Evolutionary conservation across 2,113 vertebrate genomes (phyloP).

Genomic region (Ahaetulla prasina): DNA sequence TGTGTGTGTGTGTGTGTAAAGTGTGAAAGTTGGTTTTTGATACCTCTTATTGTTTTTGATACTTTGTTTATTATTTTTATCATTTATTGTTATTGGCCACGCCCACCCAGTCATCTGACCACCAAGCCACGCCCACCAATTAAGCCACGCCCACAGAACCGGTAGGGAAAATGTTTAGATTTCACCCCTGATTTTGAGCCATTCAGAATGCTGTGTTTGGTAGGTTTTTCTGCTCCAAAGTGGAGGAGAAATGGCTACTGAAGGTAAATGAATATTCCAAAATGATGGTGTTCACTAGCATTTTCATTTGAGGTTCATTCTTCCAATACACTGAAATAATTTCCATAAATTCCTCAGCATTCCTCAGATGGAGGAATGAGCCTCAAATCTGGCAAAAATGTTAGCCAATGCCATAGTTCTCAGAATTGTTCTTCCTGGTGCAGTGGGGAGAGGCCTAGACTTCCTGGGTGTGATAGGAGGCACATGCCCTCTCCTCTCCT

Average conservation of each 20-base stretch:
- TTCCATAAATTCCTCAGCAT: background rate
- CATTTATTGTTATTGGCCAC: too few relatives aligned
- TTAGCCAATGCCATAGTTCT: background rate
- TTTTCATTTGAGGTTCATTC: background rate
- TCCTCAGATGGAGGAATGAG: background rate
- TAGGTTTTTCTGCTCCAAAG: background rate
- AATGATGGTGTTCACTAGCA: background rate
- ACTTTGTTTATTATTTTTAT: too few relatives aligned
- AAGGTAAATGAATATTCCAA: background rate
- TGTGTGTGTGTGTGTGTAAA: too few relatives aligned
- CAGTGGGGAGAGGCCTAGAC: background rate
- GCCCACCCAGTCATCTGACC: too few relatives aligned
- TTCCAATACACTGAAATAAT: background rate
- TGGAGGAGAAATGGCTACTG: background rate
- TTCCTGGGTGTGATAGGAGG: background rate
- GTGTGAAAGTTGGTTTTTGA: too few relatives aligned
- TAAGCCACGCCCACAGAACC: too few relatives aligned
- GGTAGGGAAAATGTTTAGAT: too few relatives aligned
- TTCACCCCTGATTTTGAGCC: too few relatives aligned
- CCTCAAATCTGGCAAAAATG: background rate
- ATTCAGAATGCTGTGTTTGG: background rate
- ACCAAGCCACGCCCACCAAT: too few relatives aligned
- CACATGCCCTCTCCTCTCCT: background rate
- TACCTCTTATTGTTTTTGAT: too few relatives aligned
- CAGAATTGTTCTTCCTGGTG: background rate